Conservation (phyloP, 2,888 invertebrate genomes). For the Perdita meconis region DNA sequence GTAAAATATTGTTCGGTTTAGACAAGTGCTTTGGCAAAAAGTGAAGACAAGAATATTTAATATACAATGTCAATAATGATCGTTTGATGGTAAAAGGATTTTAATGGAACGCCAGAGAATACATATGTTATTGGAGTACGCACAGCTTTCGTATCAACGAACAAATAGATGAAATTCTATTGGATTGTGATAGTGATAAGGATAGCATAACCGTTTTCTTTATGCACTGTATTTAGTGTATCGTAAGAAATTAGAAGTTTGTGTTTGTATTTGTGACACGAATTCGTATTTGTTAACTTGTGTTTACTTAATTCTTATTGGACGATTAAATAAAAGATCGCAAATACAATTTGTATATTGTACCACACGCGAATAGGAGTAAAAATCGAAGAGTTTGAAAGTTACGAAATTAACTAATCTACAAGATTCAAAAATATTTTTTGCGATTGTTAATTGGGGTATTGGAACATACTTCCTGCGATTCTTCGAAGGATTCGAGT, state of each 20-base stretch:
- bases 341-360: too few species aligned
- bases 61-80: neutral
- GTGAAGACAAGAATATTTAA: neutral
- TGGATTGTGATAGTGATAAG: neutral
- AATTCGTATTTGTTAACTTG: too few species aligned
- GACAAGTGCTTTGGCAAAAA: neutral
- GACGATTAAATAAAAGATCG: too few species aligned
- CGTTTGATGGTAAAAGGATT: neutral
- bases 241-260: too few species aligned
- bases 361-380: too few species aligned
- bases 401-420: too few species aligned
- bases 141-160: neutral
- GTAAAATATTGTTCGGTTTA: neutral
- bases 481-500: neutral
- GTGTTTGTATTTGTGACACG: too few species aligned
- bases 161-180: neutral
- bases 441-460: conserved; percentile 12
- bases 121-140: neutral
- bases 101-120: too few species aligned
- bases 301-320: too few species aligned
- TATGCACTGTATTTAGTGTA: too few species aligned
- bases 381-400: too few species aligned
- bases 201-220: neutral
- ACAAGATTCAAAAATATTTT: too few species aligned
- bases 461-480: conserved; percentile 29